A percentile compares a stretch with the other conserved stretches of the same genome.
phyloP scores from a whole-genome alignment of 2,888 invertebrate species.

The Erebia aethiops region DNA sequence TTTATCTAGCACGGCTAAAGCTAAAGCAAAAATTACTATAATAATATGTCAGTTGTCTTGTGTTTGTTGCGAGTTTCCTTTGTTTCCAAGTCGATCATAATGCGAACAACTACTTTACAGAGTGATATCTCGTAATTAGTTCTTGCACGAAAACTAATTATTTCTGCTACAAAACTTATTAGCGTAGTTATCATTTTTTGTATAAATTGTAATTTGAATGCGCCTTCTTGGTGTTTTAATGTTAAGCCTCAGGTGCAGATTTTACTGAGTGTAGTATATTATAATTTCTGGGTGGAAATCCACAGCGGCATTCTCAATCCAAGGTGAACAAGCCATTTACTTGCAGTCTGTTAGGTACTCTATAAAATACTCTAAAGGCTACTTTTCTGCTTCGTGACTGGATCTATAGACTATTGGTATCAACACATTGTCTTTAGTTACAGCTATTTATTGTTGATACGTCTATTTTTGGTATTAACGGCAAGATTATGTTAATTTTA shows the following conservation, averaged over 20 bases:
- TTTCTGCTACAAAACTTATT: conserved; percentile 11
- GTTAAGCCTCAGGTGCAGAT: background rate
- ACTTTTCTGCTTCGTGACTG: conserved; percentile 61
- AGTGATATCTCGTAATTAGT: conserved; percentile 29
- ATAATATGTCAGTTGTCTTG: background rate
- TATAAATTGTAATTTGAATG: background rate
- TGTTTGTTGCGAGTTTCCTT: conserved; percentile 19
- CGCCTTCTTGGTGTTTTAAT: background rate
- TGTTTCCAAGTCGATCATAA: conserved; percentile 24
- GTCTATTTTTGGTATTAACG: conserved; percentile 46
- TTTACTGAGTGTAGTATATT: conserved; percentile 27
- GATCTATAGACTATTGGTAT: conserved; percentile 47
- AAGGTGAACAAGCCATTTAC: conserved; percentile 66
- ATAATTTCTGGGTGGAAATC: conserved; percentile 46
- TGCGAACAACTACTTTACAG: conserved; percentile 22
- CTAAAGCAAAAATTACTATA: background rate
- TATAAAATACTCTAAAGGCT: conserved; percentile 65
- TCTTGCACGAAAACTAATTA: conserved; percentile 28
- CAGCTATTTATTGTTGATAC: conserved; percentile 42
- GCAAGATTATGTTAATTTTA: conserved; percentile 46
- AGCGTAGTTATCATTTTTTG: background rate
- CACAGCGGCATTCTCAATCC: conserved; percentile 61
- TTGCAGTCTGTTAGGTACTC: conserved; percentile 51
- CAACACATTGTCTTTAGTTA: conserved; percentile 53
- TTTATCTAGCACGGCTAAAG: conserved; percentile 4